phyloP scores from a whole-genome alignment of 2,888 invertebrate genomes.

The Dasysyrphus albostriatus region DNA sequence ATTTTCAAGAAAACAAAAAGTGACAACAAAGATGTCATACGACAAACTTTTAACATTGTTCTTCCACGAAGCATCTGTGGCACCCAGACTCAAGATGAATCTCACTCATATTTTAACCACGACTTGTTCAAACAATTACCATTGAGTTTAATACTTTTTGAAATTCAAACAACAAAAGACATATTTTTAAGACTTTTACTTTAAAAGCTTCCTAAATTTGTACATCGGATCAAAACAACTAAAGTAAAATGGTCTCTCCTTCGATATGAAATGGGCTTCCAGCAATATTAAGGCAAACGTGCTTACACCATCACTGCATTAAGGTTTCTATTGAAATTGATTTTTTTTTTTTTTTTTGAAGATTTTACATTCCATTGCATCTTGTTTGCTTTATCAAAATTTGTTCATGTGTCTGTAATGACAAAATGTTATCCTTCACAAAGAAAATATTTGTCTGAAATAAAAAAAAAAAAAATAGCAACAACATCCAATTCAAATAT shows the following conservation, averaged over 20 bases:
- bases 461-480: conserved; percentile 6
- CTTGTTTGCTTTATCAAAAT: conserved; percentile 34
- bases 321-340: conserved; percentile 56
- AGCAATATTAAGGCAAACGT: conserved; percentile 43
- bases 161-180: conserved; percentile 33
- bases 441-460: conserved; percentile 11
- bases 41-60: conserved; percentile 1
- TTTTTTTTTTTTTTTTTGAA: conserved; percentile 14
- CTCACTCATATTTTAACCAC: conserved; percentile 5
- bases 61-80: conserved; percentile 12
- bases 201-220: conserved; percentile 9
- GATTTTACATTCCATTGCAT: conserved; percentile 63
- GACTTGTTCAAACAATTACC: conserved; percentile 12
- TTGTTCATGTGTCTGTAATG: conserved; percentile 24
- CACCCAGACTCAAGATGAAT: background rate
- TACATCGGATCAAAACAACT: conserved; percentile 10
- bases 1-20: background rate
- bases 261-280: background rate
- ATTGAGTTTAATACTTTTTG: conserved; percentile 23
- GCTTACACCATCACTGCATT: conserved; percentile 48
- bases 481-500: conserved; percentile 6
- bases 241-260: conserved; percentile 8
- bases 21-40: background rate
- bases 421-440: conserved; percentile 30
- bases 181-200: conserved; percentile 8